A percentile compares a stretch with the other conserved stretches of the same genome.
Evolutionary conservation across 2,113 vertebrate species (phyloP).

Genomic region (Gorsachius goisagi): DNA sequence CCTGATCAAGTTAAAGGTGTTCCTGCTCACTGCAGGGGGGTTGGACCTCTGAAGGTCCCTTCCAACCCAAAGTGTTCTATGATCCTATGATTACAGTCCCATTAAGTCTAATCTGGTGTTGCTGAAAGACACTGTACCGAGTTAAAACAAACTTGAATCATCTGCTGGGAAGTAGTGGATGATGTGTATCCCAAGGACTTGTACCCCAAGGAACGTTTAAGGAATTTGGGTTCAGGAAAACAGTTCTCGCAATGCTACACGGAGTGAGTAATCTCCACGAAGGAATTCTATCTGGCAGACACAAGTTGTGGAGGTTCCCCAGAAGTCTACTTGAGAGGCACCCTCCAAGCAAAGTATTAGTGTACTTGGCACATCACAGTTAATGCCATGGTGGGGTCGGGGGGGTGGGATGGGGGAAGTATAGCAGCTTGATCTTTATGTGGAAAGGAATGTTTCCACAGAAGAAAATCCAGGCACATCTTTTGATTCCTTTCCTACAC

Average conservation of each 20-base stretch:
- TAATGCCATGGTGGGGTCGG: not conserved
- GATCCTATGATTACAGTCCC: not conserved
- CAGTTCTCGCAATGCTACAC: fast-evolving
- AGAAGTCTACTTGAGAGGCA: too few species aligned
- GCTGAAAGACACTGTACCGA: not conserved
- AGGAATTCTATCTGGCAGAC: not conserved
- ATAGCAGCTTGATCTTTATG: not conserved
- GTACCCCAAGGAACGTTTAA: not conserved
- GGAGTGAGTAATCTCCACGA: not conserved
- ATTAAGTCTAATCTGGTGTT: not conserved
- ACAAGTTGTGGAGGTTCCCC: not conserved
- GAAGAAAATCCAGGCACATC: not conserved
- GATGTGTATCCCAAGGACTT: not conserved
- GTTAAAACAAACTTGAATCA: not conserved
- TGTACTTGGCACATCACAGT: too few species aligned
- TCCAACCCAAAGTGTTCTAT: too few species aligned
- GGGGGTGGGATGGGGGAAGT: too few species aligned
- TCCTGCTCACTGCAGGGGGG: too few species aligned
- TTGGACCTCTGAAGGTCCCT: too few species aligned
- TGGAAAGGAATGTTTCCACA: not conserved
- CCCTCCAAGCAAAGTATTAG: not conserved
- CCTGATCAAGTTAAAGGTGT: too few species aligned
- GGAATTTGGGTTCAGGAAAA: not conserved
- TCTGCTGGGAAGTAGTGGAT: not conserved
- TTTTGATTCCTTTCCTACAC: not conserved